Conservation (phyloP, 2,888 invertebrate species). For the Stegana nigrithorax region DNA sequence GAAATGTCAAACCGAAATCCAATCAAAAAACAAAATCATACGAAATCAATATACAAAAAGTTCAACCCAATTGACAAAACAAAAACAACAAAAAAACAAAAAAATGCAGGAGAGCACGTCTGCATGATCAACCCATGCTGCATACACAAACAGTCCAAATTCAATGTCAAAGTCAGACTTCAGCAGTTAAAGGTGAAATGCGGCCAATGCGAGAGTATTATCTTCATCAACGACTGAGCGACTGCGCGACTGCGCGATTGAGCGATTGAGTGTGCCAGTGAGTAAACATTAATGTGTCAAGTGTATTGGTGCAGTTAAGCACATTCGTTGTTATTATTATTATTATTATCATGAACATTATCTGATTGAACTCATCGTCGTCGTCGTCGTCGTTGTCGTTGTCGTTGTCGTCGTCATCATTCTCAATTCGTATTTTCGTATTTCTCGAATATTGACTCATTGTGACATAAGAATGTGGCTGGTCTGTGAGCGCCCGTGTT, state of each 20-base stretch:
- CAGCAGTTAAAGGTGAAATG: not conserved
- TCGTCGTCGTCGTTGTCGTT: not conserved
- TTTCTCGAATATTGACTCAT: not conserved
- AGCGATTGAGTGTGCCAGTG: too few relatives aligned
- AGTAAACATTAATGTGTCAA: constrained; percentile 2
- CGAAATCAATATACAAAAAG: constrained; percentile 1
- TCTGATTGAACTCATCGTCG: not conserved
- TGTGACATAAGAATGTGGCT: constrained; percentile 15
- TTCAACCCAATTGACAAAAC: constrained; percentile 3
- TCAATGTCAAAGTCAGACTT: constrained; percentile 17
- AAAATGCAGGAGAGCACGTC: not conserved
- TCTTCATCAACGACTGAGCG: too few relatives aligned
- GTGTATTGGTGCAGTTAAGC: too few relatives aligned
- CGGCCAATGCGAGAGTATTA: too few relatives aligned
- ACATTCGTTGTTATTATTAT: too few relatives aligned
- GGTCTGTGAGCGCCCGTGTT: not conserved
- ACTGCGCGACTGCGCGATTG: too few relatives aligned
- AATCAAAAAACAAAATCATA: constrained; percentile 14
- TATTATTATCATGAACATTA: not conserved
- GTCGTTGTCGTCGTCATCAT: not conserved
- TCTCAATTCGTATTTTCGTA: too few relatives aligned
- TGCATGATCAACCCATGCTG: too few relatives aligned
- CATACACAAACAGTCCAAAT: constrained; percentile 9
- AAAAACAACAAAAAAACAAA: constrained; percentile 1
- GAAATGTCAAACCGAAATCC: constrained; percentile 39